Evolutionary conservation across 2,888 invertebrate genomes (phyloP), one percentile per base, ranked within the genome.

Genomic region (Coecobrya sp.): DNA sequence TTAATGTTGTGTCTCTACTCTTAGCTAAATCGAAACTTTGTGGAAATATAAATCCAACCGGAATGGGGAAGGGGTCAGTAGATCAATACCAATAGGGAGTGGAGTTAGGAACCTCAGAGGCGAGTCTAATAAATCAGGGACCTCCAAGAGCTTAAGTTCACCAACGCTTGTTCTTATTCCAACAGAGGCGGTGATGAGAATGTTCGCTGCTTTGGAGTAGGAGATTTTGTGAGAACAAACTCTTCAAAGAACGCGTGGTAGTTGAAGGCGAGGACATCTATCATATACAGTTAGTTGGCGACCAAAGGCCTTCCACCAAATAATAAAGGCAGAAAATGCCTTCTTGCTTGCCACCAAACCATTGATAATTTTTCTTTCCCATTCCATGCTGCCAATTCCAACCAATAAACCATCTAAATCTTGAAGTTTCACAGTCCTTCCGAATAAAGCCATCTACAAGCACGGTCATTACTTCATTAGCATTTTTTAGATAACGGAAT

Each of bases 221-320:
- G 86, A 16, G 93, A 89, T 27, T 93, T 92, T 52, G 93, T 89
- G 42, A 93, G 81, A 36, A 93, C 76, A 85, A 94, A 93, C 91
- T 94, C 93, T 85, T 93, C 93, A 89, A 93, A 93, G 68, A 94
- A 86, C 49, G 93, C 94, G 73, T 92, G 89, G 84, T 93, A 93
- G 85, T 94, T 92, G 86, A 94, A 8, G 4, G 89, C 68, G n/a
- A n/a, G 16, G 91, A 86, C 93, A 93, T 45, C 1, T 11, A 73
- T n/a, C n/a, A n/a, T n/a, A 27, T 30, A 13, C 16, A 25, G n/a
- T 25, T 27, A 1, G 36, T n/a, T n/a, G n/a, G n/a, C n/a, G n/a
- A 27, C 52, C 25, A 52, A 86, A 52, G 70, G 62, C 65, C 59
- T 79, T 49, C 4, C 22, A 25, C 22, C 13, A 22, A 36, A n/a